Percentiles rank a stretch among this genome's conserved stretches.
These are phyloP conservation scores for Parnassius glacialis DNA, from an alignment of 2,888 invertebrate species.

Conservation along the genomic window DNA sequence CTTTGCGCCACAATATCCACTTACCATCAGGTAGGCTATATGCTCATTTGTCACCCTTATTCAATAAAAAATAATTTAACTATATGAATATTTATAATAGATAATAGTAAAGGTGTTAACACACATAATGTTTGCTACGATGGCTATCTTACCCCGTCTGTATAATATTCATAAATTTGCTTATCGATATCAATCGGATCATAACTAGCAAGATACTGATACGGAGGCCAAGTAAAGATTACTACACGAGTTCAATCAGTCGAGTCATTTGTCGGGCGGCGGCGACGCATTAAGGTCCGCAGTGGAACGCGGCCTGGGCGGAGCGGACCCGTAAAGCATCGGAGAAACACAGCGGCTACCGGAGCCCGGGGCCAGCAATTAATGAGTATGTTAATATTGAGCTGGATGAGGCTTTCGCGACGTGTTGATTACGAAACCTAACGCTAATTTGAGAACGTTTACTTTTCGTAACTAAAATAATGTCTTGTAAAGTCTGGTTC, in stretches of 20 bases:
- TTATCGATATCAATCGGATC: neutral
- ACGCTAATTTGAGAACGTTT: constrained; percentile 23
- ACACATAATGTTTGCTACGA: no score
- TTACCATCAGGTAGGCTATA: no score
- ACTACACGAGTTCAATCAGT: constrained; percentile 65
- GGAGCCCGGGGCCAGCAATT: constrained; percentile 71
- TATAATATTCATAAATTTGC: no score
- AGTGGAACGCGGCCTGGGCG: constrained; percentile 58
- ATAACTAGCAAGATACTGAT: constrained; percentile 5
- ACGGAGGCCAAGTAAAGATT: constrained; percentile 40
- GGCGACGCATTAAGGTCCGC: constrained; percentile 49
- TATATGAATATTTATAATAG: no score
- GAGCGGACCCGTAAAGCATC: constrained; percentile 64
- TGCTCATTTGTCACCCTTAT: no score
- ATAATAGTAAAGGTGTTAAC: no score
- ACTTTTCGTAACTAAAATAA: neutral
- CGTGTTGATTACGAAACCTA: constrained; percentile 22
- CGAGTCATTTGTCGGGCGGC: constrained; percentile 63
- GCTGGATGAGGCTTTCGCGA: constrained; percentile 27
- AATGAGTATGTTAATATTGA: constrained; percentile 74
- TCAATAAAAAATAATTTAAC: no score
- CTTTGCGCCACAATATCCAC: no score
- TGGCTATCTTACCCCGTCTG: no score
- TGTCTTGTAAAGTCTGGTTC: no score
- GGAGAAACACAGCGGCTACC: constrained; percentile 70